Evolutionary conservation across 2,797 vertebrate genomes (phyloP).

Genomic region (Parauchenoglanis punctatus): DNA sequence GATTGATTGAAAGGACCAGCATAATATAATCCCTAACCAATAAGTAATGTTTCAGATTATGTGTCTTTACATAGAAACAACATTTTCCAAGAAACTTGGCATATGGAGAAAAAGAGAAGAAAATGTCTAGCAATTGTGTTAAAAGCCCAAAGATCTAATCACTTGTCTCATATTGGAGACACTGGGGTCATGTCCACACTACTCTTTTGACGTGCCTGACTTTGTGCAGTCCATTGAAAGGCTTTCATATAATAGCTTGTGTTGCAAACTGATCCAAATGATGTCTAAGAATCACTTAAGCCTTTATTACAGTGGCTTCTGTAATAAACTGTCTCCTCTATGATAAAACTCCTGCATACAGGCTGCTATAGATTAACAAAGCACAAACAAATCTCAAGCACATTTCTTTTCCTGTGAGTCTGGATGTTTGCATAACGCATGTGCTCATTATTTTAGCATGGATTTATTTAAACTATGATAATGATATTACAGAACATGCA

Average conservation of each 20-base stretch:
- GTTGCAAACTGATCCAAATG: background rate
- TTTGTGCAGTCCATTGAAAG: background rate
- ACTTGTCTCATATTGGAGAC: background rate
- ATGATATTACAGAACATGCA: conserved; percentile 7
- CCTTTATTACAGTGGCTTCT: conserved; percentile 1
- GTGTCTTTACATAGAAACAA: background rate
- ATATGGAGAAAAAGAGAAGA: background rate
- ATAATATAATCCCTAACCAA: background rate
- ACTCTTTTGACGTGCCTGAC: background rate
- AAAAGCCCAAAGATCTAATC: too few relatives aligned
- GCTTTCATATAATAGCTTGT: background rate
- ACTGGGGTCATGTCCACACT: background rate
- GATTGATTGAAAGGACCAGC: background rate
- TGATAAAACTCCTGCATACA: background rate
- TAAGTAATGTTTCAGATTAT: background rate
- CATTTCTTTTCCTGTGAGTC: background rate
- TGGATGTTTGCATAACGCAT: background rate
- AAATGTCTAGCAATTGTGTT: background rate
- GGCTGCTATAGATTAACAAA: background rate
- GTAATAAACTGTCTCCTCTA: background rate
- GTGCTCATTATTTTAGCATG: background rate
- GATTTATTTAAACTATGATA: background rate
- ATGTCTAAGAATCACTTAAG: conserved; percentile 1
- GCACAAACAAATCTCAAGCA: background rate
- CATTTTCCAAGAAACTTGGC: background rate